Conservation (phyloP, 2,113 vertebrate species). For the Heterotilapia buettikoferi region DNA sequence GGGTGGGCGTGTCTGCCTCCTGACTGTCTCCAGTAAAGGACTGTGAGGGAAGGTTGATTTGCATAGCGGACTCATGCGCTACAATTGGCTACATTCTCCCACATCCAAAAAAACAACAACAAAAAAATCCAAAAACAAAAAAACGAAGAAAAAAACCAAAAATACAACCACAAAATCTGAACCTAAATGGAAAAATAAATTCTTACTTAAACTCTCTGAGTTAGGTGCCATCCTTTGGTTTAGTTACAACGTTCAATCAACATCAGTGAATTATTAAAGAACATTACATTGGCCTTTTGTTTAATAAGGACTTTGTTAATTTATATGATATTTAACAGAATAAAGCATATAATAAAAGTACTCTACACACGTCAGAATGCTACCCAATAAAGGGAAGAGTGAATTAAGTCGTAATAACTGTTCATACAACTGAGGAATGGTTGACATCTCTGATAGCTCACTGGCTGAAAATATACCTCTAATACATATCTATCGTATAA, state of each 20-base stretch:
- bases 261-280: conserved; percentile 37
- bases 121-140: background rate
- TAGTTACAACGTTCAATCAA: conserved; percentile 62
- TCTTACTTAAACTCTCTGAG: conserved; percentile 41
- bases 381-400: conserved; percentile 32
- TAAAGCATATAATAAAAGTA: conserved; percentile 56
- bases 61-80: conserved; percentile 79
- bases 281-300: conserved; percentile 44
- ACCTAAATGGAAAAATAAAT: conserved; percentile 30
- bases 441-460: conserved; percentile 64
- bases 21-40: conserved; percentile 67
- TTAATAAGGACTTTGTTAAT: conserved; percentile 43
- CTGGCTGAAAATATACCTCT: conserved; percentile 67
- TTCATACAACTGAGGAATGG: conserved; percentile 48
- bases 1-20: conserved; percentile 55
- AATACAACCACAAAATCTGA: conserved; percentile 12
- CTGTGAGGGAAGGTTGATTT: conserved; percentile 72
- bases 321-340: conserved; percentile 13
- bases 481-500: conserved; percentile 62
- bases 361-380: conserved; percentile 42
- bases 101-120: conserved; percentile 44
- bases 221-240: conserved; percentile 77
- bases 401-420: conserved; percentile 12
- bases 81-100: conserved; percentile 78
- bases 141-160: background rate